These are phyloP conservation scores for Hycleus phaleratus DNA, from an alignment of 1,140 invertebrate species.

Conservation along the genomic window DNA sequence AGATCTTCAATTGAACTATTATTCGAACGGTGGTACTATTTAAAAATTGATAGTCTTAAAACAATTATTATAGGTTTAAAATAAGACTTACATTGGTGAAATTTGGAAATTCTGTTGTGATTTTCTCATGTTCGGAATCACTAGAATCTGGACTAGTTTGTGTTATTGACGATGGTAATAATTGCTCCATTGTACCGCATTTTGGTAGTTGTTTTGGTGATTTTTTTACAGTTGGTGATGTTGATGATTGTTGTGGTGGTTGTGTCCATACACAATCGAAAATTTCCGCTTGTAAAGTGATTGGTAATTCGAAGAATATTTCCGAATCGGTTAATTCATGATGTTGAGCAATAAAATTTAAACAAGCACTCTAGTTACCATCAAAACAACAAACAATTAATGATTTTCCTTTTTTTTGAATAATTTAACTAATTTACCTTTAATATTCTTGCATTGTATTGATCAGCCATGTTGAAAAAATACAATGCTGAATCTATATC, in stretches of 20 bases:
- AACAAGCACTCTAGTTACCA: conserved; percentile 29
- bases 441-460: conserved; percentile 52
- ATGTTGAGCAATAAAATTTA: conserved; percentile 50
- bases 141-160: conserved; percentile 12
- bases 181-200: conserved; percentile 14
- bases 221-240: conserved; percentile 5
- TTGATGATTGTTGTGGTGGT: conserved; percentile 15
- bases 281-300: conserved; percentile 53
- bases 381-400: conserved; percentile 9
- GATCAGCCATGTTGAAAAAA: conserved; percentile 58
- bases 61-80: neutral
- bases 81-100: conserved; percentile 2
- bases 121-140: conserved; percentile 13
- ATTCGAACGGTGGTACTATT: conserved; percentile 11
- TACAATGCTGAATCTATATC: conserved; percentile 58
- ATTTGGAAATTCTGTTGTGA: conserved; percentile 1
- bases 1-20: conserved; percentile 32
- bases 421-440: conserved; percentile 41
- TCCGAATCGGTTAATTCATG: conserved; percentile 53
- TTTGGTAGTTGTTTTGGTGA: neutral
- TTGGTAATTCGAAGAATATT: conserved; percentile 55
- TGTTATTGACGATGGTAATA: conserved; percentile 12
- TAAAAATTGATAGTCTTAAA: no score
- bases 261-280: conserved; percentile 43
- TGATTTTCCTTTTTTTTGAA: neutral